phyloP scores from a whole-genome alignment of 2,888 invertebrate species.

The Polietes domitor region DNA sequence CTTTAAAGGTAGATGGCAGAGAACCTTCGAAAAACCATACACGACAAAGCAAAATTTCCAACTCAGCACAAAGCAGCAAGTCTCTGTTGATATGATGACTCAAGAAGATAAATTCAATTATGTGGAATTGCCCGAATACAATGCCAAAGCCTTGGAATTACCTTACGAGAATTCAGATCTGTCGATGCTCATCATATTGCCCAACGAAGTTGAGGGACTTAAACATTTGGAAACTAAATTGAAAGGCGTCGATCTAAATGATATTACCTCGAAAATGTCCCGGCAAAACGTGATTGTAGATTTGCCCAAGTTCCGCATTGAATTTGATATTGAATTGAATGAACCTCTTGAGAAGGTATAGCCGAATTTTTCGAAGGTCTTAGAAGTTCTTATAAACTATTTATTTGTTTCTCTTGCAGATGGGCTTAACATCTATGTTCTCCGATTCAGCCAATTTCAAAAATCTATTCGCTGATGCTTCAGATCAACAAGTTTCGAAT shows the following conservation, averaged over 20 bases:
- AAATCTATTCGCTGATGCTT: slow-evolving; percentile 82
- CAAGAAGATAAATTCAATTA: slow-evolving; percentile 82
- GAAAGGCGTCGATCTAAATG: slow-evolving; percentile 82
- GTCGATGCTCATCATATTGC: slow-evolving; percentile 89
- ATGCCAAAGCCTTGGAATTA: slow-evolving; percentile 86
- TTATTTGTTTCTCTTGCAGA: slow-evolving; percentile 79
- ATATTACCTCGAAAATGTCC: slow-evolving; percentile 81
- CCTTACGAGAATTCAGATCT: slow-evolving; percentile 86
- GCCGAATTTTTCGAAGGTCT: neutral
- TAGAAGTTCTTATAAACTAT: slow-evolving; percentile 3
- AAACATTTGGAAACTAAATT: slow-evolving; percentile 84
- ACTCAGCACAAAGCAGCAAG: slow-evolving; percentile 81
- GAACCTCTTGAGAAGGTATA: slow-evolving; percentile 45
- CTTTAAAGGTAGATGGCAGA: slow-evolving; percentile 90
- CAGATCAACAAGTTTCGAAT: slow-evolving; percentile 84
- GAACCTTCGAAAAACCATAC: slow-evolving; percentile 83
- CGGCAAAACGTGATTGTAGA: slow-evolving; percentile 83
- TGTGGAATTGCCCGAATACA: slow-evolving; percentile 80
- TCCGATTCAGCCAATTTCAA: slow-evolving; percentile 83
- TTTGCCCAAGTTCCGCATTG: slow-evolving; percentile 91
- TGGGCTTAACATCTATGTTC: slow-evolving; percentile 88
- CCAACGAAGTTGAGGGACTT: slow-evolving; percentile 86
- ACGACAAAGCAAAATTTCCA: slow-evolving; percentile 87
- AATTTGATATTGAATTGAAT: slow-evolving; percentile 85
- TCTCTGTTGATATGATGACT: slow-evolving; percentile 87